Evolutionary conservation across 2,797 vertebrate species (phyloP), one percentile per base, ranked within the genome.

Genomic region (Sternarchorhynchus goeldii): DNA sequence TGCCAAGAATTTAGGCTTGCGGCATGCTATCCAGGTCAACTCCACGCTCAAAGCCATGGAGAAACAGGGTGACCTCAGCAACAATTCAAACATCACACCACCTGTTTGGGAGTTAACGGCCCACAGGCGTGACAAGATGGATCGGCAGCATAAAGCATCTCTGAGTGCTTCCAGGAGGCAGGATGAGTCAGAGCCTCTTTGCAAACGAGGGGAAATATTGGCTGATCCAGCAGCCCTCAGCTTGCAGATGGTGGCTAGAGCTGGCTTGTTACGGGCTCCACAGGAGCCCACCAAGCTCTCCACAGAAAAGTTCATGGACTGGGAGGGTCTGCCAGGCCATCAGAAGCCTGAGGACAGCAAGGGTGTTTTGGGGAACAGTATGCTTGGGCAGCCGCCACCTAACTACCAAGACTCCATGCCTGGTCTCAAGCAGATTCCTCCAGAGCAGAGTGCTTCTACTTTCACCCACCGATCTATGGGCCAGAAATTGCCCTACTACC

Each of bases 1-100:
- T 5, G 94, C 96, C 12, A 98, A 95, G 78, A 97, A 95, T 74
- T 85, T 98, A 0, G 95, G 96, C 3, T 78, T 97, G 3, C 86
- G 82, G 0, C 92, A 58, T 68, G 89, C 94, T 66, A 95, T 93
- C 75, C 95, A 98, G 0, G 89, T 98, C 36, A 96, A 92, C 0
- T 76, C 93, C 0, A 93, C 94, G 6, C 93, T 99, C 0, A 90
- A 91, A 0, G 83, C 88, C 7, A 77, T 99, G 91, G 95, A 98
- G 75, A 95, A 94, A 85, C 91, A 96, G 82, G 97, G 97, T 0
- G 95, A 98, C 0, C 90, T 98, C 0, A 79, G 75, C 70, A 93
- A 86, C 63, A 90, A 93, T 62, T 79, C 84, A 0, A 58, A 89
- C 0, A 41, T 88, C 0, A 91, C 4, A 16, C 93, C 95, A 1